Evolutionary conservation across 2,113 vertebrate genomes (phyloP).

Genomic region (Calyptomena viridis): DNA sequence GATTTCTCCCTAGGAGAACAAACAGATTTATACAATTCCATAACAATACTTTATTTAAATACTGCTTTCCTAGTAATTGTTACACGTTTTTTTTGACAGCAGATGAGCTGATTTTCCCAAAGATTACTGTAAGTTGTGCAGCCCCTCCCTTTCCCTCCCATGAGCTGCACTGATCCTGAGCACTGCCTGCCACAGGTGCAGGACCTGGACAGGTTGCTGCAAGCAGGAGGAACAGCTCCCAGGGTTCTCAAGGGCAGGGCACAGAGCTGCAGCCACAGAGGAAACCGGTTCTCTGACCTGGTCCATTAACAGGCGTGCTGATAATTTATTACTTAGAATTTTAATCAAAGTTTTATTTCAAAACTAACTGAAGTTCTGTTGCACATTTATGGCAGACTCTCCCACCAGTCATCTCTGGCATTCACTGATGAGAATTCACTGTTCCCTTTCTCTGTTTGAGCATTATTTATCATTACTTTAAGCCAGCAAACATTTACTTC

Average conservation of each 20-base stretch:
- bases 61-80: background rate
- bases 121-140: background rate
- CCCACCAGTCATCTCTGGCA: background rate
- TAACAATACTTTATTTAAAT: background rate
- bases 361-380: background rate
- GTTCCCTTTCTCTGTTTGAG: background rate
- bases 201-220: background rate
- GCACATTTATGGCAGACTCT: background rate
- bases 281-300: background rate
- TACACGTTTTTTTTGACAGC: background rate
- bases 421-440: background rate
- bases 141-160: background rate
- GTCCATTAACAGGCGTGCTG: background rate
- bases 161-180: accelerated
- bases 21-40: background rate
- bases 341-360: background rate
- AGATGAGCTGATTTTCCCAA: background rate
- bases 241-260: background rate
- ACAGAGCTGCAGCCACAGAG: background rate
- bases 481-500: background rate
- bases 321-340: background rate
- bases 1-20: background rate
- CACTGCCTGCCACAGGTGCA: accelerated
- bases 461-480: background rate
- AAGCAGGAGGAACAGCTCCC: background rate